Conservation (phyloP, 2,888 invertebrate genomes). For the Megaustenia siamemsis region DNA sequence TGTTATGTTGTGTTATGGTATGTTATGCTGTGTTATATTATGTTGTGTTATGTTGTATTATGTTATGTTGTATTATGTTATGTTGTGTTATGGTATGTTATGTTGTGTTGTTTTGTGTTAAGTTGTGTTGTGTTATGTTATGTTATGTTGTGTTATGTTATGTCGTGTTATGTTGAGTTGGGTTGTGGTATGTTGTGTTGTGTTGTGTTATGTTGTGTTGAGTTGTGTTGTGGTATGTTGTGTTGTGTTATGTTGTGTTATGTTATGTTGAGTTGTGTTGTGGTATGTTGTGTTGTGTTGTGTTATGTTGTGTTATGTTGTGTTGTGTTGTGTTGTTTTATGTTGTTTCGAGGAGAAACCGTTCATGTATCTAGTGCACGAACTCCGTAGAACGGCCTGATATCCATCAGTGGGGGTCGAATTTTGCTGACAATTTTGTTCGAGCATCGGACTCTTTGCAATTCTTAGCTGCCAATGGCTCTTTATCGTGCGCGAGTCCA, state of each 20-base stretch:
- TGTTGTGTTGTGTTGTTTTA: too few relatives aligned
- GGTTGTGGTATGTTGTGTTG: neutral
- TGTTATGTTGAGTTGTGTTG: neutral
- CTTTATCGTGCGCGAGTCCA: too few relatives aligned
- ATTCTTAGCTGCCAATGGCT: too few relatives aligned
- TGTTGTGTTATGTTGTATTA: neutral
- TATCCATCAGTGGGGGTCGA: too few relatives aligned
- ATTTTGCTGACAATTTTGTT: too few relatives aligned
- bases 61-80: conserved; percentile 5
- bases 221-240: neutral
- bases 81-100: conserved; percentile 19
- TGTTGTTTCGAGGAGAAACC: too few relatives aligned
- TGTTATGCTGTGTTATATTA: neutral
- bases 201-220: neutral
- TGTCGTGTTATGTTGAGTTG: neutral
- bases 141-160: neutral
- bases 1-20: neutral
- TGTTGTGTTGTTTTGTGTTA: neutral
- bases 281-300: too few relatives aligned
- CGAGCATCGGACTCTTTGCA: too few relatives aligned
- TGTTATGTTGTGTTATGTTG: too few relatives aligned
- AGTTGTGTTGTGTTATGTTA: neutral
- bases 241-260: neutral
- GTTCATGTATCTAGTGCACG: too few relatives aligned
- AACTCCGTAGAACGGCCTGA: too few relatives aligned